Evolutionary conservation across 2,113 vertebrate genomes (phyloP).

Genomic region (Brienomyrus brachyistius): DNA sequence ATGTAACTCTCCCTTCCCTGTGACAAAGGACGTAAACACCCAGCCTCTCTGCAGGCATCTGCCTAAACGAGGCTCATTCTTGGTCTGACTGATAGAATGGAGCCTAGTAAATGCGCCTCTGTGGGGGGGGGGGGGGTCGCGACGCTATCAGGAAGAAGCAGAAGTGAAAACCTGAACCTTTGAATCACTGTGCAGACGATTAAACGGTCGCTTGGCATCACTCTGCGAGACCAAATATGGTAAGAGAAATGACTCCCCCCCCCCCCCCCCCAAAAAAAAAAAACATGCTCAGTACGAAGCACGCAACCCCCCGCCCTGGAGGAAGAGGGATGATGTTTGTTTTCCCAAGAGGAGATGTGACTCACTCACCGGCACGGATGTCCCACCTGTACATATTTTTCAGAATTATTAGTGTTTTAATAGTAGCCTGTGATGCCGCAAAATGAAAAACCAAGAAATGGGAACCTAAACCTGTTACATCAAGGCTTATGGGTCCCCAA

Average conservation of each 20-base stretch:
- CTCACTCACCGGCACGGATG: not conserved
- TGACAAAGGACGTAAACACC: not conserved
- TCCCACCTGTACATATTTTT: not conserved
- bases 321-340: not conserved
- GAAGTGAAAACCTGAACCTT: conserved; percentile 26
- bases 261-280: conserved; percentile 26
- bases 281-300: conserved; percentile 26
- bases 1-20: not conserved
- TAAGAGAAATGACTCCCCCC: conserved; percentile 58
- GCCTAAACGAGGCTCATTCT: not conserved
- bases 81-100: not conserved
- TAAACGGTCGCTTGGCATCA: conserved; percentile 46
- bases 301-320: not conserved
- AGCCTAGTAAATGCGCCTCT: not conserved
- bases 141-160: not conserved
- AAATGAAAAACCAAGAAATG: not conserved
- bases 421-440: not conserved
- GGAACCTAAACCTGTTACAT: not conserved
- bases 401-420: not conserved
- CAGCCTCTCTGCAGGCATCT: not conserved
- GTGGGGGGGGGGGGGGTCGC: too few species aligned
- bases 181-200: conserved; percentile 51
- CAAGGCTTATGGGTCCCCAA: not conserved
- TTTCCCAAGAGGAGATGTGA: not conserved
- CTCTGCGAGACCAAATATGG: conserved; percentile 83